Evolutionary conservation across 2,888 invertebrate species (phyloP).

Genomic region (Coleophora deauratella): DNA sequence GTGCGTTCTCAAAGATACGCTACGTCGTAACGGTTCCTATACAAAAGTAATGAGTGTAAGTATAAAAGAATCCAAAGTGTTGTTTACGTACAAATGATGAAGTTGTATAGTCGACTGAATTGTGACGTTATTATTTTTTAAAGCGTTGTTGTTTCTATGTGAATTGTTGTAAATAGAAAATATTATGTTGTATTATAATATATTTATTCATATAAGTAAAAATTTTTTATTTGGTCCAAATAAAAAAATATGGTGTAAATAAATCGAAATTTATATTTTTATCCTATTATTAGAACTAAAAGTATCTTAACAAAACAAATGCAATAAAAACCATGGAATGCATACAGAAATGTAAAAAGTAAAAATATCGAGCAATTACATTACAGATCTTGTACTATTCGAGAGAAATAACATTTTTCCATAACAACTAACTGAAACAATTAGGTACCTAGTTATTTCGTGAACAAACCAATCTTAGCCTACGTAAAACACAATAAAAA

Average conservation of each 20-base stretch:
- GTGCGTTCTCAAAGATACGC: no score
- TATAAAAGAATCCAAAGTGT: no score
- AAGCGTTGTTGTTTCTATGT: no score
- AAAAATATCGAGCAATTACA: background rate
- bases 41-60: no score
- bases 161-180: background rate
- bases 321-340: background rate
- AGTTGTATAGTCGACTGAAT: no score
- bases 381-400: conserved; percentile 7
- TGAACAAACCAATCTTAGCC: no score
- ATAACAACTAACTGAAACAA: no score
- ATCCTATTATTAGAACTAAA: background rate
- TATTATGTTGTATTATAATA: background rate
- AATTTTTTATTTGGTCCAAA: background rate
- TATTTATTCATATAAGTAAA: background rate
- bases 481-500: no score
- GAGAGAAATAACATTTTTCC: conserved; percentile 1
- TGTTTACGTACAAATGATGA: no score
- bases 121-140: no score
- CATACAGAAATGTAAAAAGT: background rate
- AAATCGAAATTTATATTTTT: conserved; percentile 5
- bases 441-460: no score
- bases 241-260: conserved; percentile 1
- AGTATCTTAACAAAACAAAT: conserved; percentile 7
- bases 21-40: no score